Percentiles rank a stretch among this genome's conserved stretches.
These are phyloP conservation scores for Aythya fuligula DNA, from an alignment of 2,797 vertebrate genomes.

Conservation along the genomic window DNA sequence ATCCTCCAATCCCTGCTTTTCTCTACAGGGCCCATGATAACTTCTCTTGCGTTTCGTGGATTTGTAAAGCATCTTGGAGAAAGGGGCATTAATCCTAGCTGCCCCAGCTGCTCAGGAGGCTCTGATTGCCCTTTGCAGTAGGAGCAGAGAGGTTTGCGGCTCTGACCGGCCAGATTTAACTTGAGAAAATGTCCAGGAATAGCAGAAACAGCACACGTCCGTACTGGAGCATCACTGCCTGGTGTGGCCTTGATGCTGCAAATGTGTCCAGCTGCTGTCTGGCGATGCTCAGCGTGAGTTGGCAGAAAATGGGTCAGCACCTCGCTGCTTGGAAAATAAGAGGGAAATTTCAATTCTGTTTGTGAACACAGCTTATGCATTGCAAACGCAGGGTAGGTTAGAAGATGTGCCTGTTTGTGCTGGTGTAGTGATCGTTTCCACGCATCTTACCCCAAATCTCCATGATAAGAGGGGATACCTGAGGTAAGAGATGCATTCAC, in stretches of 20 bases:
- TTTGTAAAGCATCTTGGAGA: neutral
- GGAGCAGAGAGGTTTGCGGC: neutral
- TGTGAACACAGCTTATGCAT: neutral
- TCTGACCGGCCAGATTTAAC: neutral
- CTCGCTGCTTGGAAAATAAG: too few relatives aligned
- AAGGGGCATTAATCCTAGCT: neutral
- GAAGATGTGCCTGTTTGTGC: too few relatives aligned
- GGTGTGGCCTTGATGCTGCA: neutral
- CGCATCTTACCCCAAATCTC: too few relatives aligned
- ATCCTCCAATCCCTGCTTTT: neutral
- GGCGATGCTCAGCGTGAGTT: too few relatives aligned
- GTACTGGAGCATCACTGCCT: neutral
- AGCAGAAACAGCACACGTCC: neutral
- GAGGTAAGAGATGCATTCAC: too few relatives aligned
- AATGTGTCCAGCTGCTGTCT: too few relatives aligned
- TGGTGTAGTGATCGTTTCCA: too few relatives aligned
- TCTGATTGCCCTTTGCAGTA: neutral
- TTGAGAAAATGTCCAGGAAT: rapidly evolving
- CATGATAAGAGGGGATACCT: too few relatives aligned
- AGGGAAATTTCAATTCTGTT: neutral
- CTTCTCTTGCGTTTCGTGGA: neutral
- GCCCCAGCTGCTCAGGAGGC: neutral
- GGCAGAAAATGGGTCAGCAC: neutral
- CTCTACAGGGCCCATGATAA: neutral
- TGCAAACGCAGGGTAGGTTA: too few relatives aligned